Percentiles rank a stretch among this genome's conserved stretches.
Conservation (phyloP, 1,140 invertebrate genomes). For the Drosophila bifasciata region DNA sequence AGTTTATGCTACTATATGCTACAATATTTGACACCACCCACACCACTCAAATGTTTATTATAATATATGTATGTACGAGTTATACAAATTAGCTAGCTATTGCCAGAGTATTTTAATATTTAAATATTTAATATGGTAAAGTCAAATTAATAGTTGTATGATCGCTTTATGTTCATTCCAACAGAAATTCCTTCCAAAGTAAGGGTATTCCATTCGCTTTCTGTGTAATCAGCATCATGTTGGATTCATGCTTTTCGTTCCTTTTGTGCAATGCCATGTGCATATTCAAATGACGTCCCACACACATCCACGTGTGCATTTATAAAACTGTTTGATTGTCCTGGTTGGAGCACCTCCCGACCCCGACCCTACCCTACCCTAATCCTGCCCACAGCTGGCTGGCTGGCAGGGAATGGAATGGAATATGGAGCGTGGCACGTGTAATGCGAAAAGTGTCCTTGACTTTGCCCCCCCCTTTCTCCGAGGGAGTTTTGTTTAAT, state of each 20-base stretch:
- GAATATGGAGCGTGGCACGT: conserved; percentile 47
- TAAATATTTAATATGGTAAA: too few species aligned
- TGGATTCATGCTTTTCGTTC: conserved; percentile 59
- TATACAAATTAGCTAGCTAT: too few species aligned
- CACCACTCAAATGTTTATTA: too few species aligned
- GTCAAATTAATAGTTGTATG: too few species aligned
- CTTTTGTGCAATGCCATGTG: conserved; percentile 60
- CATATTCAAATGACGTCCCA: conserved; percentile 59
- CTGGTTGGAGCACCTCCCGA: conserved; percentile 37
- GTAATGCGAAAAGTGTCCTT: conserved; percentile 75
- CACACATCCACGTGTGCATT: conserved; percentile 25
- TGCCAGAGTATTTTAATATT: too few species aligned
- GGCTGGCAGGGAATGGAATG: too few species aligned
- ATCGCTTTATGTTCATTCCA: too few species aligned
- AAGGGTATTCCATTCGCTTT: conserved; percentile 45
- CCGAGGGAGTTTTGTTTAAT: conserved; percentile 67
- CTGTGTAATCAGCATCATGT: conserved; percentile 57
- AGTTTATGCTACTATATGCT: too few species aligned
- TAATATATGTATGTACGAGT: too few species aligned
- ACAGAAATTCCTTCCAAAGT: neutral
- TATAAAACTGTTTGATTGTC: conserved; percentile 65
- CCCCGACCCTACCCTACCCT: conserved; percentile 3
- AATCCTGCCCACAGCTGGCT: conserved; percentile 19
- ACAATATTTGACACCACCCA: too few species aligned
- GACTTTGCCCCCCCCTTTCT: conserved; percentile 55